Evolutionary conservation across 2,113 vertebrate species (phyloP), one percentile per base, ranked within the genome.

Genomic region (Rhinoderma darwinii): DNA sequence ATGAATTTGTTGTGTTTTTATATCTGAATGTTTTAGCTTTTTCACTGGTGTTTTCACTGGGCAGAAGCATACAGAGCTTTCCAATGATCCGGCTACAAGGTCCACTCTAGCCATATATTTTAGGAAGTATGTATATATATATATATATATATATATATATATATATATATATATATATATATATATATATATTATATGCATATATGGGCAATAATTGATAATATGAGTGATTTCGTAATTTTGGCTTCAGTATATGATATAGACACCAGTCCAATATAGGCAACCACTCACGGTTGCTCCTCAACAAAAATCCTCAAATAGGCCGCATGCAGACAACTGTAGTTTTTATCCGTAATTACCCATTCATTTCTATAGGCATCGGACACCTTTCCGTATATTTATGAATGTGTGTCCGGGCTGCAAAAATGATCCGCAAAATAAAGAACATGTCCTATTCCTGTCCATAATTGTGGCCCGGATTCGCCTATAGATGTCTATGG

Each of bases 101-200:
- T 56, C 20, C 7, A 37, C 37, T 25, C 35, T 9, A 2, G 1
- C 35, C 41, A 43, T 74, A n/a, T 14, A 17, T 73, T 70, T 41
- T 25, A 41, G 22, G 39, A 43, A 74, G 3, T 10, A 43, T 41
- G 9, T 0, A 43, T 43, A n/a, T 22, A 47, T 47, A 47, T 47
- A 47, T 22, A 61, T 61, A 61, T 61, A n/a, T 61, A 61, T 61
- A n/a, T 61, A 61, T 61, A n/a, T 61, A 61, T 61, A n/a, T 61
- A 61, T 61, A n/a, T 61, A 61, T 61, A n/a, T 61, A 61, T 61
- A n/a, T 61, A 61, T 61, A n/a, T 61, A 61, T 61, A n/a, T 61
- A 61, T 61, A n/a, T 61, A 61, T 51, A 77, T 76, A 73, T 41
- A 41, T 22, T 30, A 63, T 25, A 22, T 35, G 15, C 2, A 18